Evolutionary conservation across 2,888 invertebrate genomes (phyloP).

Genomic region (Heliconius aoede): DNA sequence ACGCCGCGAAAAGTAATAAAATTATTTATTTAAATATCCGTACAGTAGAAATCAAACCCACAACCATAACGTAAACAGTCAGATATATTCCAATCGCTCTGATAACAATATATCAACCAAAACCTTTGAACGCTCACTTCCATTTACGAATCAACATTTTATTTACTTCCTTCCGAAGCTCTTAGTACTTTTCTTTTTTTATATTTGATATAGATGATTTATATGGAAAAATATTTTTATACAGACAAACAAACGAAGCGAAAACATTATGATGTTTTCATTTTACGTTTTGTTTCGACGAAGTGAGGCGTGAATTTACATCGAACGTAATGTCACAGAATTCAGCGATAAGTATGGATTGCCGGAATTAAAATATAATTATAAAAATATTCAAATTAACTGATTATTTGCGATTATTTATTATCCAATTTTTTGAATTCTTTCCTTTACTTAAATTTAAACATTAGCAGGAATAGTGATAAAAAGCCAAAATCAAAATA

Average conservation of each 20-base stretch:
- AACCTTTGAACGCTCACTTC: conserved; percentile 15
- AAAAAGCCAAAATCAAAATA: too few species aligned
- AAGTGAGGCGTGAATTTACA: background rate
- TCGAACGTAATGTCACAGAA: background rate
- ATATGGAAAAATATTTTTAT: background rate
- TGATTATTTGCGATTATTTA: too few species aligned
- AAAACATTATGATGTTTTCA: background rate
- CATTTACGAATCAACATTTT: background rate
- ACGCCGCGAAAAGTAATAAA: background rate
- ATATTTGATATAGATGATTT: background rate
- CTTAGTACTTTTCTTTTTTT: background rate
- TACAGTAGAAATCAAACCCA: background rate
- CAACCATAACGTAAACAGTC: background rate
- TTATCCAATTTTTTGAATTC: too few species aligned
- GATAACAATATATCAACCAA: background rate
- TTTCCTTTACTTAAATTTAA: too few species aligned
- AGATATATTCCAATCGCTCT: background rate
- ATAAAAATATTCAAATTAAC: too few species aligned
- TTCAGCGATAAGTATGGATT: too few species aligned
- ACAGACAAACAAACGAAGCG: too few species aligned
- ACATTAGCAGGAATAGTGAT: too few species aligned
- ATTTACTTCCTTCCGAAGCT: conserved; percentile 6
- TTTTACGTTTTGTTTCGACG: background rate
- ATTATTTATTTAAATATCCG: background rate
- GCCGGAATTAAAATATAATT: too few species aligned